Evolutionary conservation across 2,797 vertebrate genomes (phyloP), one percentile per base, ranked within the genome.

Genomic region (Halcyon chelicuti): DNA sequence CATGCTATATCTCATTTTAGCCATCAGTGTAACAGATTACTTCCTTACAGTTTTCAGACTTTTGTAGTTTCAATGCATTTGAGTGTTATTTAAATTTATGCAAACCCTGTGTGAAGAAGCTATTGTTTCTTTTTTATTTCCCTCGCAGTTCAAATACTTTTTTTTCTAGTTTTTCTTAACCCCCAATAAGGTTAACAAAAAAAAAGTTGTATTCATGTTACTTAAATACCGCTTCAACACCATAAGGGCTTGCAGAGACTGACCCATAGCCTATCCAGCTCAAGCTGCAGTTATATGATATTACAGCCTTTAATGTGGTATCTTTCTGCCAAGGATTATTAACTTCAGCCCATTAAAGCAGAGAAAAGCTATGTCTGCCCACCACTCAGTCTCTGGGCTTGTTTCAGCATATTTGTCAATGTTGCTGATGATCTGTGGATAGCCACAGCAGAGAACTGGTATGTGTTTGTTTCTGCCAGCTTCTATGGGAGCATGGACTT

Each of bases 381-480:
- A 46, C n/a, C 14, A 6, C 35, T 88, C 77, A 75, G 66, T 73
- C 46, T 14, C 66, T 78, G 77, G 67, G 15, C 42, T 82, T 51
- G 35, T 61, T 90, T 83, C 47, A 55, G 88, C 8, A 1, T 42
- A 7, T 92, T 71, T 72, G 44, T 67, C 46, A 33, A 0, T 5
- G 3, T 29, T 0, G 0, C 13, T 57, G 66, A 7, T 61, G 40
- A 42, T 16, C 5, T 31, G 33, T 25, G 89, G n/a, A 23, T 3
- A 66, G 37, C 33, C 75, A 46, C 37, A 55, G n/a, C 49, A 57
- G 33, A 58, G 39, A 49, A 37, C 37, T 39, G 44, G 4, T 40
- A 2, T 9, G 28, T 28, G 46, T 23, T 29, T 70, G 22, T 46
- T 81, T 71, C 73, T 81, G 31, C 46, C 26, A 63, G 25, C 58